Evolutionary conservation across 2,113 vertebrate species (phyloP).

Genomic region (Elephas maximus): DNA sequence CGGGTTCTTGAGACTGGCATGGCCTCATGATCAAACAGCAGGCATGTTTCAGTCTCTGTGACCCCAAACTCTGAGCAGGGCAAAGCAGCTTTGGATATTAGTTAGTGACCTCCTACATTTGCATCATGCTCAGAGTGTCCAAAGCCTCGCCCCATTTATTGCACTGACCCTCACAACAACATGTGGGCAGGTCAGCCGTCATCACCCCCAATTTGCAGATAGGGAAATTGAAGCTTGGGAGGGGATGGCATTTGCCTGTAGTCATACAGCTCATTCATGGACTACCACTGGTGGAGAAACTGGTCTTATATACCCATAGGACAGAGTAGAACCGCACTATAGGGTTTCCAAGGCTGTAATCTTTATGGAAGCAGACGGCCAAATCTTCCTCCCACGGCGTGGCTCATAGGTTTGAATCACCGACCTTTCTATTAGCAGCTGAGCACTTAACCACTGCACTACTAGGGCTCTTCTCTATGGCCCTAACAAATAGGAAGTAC

Average conservation of each 20-base stretch:
- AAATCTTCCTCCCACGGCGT: neutral
- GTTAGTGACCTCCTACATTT: neutral
- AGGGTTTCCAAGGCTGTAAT: neutral
- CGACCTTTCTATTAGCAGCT: neutral
- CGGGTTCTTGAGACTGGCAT: neutral
- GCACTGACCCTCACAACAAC: neutral
- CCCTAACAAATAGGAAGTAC: neutral
- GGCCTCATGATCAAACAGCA: neutral
- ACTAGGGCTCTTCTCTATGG: neutral
- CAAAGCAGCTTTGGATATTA: neutral
- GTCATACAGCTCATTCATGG: neutral
- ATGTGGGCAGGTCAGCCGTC: neutral
- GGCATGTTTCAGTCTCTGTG: neutral
- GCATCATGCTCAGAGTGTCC: neutral
- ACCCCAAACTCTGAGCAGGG: constrained; percentile 8
- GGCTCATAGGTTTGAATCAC: neutral
- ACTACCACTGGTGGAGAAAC: neutral
- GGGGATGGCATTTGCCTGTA: neutral
- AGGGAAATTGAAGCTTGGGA: neutral
- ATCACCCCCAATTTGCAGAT: neutral
- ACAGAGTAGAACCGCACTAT: neutral
- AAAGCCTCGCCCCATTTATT: neutral
- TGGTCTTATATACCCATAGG: neutral
- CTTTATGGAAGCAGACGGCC: neutral
- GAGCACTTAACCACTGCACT: neutral